Conservation (phyloP, 2,888 invertebrate species). For the Microctonus brassicae region DNA sequence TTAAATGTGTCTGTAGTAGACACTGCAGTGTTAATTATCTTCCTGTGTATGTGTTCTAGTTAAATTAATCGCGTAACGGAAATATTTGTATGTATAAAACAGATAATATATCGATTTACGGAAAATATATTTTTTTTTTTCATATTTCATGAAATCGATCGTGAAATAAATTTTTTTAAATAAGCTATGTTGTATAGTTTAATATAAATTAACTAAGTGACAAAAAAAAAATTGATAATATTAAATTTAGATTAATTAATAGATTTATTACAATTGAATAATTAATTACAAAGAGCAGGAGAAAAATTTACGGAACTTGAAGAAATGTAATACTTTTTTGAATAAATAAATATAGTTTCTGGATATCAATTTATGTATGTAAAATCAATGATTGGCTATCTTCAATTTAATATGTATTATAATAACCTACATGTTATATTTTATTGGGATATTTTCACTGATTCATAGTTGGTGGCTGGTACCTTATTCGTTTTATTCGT, state of each 20-base stretch:
- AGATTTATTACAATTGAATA: background rate
- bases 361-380: background rate
- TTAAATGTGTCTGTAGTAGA: background rate
- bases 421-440: background rate
- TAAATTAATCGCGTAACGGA: background rate
- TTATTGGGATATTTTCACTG: background rate
- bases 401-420: background rate
- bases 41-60: constrained; percentile 13
- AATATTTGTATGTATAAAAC: too few species aligned
- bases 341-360: background rate
- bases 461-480: constrained; percentile 15
- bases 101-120: too few species aligned
- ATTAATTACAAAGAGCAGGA: background rate
- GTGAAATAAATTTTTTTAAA: background rate
- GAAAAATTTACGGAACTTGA: background rate
- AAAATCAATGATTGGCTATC: background rate
- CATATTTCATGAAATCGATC: too few species aligned
- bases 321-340: background rate
- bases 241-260: background rate
- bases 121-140: too few species aligned
- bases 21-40: background rate
- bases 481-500: constrained; percentile 2
- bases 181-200: background rate
- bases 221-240: too few species aligned
- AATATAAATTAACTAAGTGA: too few species aligned